Evolutionary conservation across 1,140 invertebrate species (phyloP), one percentile per base, ranked within the genome.

Genomic region (Halictus rubicundus): DNA sequence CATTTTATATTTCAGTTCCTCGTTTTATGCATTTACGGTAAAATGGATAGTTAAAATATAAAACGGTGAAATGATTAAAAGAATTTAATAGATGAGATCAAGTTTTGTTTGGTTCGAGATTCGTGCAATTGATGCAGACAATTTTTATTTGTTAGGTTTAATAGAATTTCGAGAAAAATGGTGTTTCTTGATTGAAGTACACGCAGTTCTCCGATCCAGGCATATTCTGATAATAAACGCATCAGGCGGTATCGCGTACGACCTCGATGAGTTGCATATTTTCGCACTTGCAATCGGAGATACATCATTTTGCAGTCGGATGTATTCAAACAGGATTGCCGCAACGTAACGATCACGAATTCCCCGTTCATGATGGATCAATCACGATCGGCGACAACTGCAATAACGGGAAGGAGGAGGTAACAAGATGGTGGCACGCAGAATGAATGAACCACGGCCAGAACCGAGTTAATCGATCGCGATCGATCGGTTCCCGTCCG

Each of bases 381-480:
- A 79, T 83, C 61, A 75, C 49, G 60, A 71, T 78, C 66, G 82
- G 82, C 80, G 87, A 86, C 86, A 84, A 85, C 78, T 79, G 81
- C 59, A 81, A 85, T 78, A 85, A 88, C 81, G 83, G 65, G 69
- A 80, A 57, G 60, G 73, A 57, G 60, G 73, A 49, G 68, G 76
- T 75, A 73, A 75, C 65, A 63, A 68, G 39, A 27, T 70, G 63
- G 68, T 52, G 52, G 27, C 27, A 39, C 32, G 61, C 2, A 74
- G 74, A 57, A 82, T 68, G 68, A 83, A 83, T 68, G 64, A 72
- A 69, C 19, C 49, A 57, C 21, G 63, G 64, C 39, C 57, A 54
- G 54, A n/a, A 66, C 61, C 77, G 76, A 85, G 82, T 86, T 83
- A 83, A 86, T 86, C 83, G 85, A 78, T 74, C 71, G 80, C 60